These are phyloP conservation scores for Scyliorhinus canicula DNA, from an alignment of 2,797 vertebrate species.

Conservation along the genomic window DNA sequence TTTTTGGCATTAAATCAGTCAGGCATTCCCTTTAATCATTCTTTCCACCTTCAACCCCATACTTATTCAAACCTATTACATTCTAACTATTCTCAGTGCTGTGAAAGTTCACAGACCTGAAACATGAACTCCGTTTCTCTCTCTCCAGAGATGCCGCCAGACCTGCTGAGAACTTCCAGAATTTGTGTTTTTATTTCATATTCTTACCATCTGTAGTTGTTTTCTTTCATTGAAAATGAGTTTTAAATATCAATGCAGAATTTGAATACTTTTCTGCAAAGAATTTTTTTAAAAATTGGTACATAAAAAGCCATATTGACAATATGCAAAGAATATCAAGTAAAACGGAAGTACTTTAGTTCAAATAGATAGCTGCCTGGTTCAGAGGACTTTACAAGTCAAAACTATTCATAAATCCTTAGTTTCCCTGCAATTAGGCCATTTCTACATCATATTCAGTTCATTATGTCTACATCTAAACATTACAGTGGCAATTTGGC, in stretches of 20 bases:
- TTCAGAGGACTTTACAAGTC: background rate
- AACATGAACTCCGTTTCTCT: no score
- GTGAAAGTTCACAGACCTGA: no score
- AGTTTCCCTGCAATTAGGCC: background rate
- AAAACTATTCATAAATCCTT: background rate
- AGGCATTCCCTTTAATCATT: no score
- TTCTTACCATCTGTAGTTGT: background rate
- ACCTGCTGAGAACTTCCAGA: no score
- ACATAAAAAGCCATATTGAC: background rate
- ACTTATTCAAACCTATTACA: no score
- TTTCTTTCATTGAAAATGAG: background rate
- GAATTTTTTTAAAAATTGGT: background rate
- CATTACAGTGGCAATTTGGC: background rate
- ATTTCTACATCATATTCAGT: background rate
- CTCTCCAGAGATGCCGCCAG: no score
- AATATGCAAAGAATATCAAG: background rate
- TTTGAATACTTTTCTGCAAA: background rate
- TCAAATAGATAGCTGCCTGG: background rate
- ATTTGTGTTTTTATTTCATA: no score
- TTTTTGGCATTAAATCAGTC: no score
- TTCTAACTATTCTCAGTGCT: no score
- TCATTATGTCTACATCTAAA: background rate
- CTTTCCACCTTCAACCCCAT: no score
- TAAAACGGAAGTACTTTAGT: constrained; percentile 9
- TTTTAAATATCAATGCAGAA: background rate